phyloP scores from a whole-genome alignment of 2,113 vertebrate species.

The Ibidorhyncha struthersii region DNA sequence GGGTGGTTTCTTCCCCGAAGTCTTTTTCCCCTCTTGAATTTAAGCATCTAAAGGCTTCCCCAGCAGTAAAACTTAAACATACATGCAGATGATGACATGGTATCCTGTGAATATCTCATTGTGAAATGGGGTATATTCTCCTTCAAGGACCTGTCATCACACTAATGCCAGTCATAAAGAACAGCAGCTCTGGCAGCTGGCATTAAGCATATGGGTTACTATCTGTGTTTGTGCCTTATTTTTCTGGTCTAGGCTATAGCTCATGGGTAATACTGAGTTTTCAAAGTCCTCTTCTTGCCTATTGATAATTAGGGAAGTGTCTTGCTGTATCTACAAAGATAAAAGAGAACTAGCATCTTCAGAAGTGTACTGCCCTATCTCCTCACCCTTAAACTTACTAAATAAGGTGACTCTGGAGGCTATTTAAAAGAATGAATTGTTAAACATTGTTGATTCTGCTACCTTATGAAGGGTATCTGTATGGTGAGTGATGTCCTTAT shows the following conservation, averaged over 20 bases:
- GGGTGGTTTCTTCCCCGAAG: neutral
- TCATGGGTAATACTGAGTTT: neutral
- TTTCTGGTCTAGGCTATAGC: neutral
- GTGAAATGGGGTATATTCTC: neutral
- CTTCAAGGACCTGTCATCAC: conserved; percentile 22
- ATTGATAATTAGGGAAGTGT: neutral
- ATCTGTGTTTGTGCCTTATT: neutral
- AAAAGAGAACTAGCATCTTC: neutral
- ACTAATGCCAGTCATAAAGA: neutral
- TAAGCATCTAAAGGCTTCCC: neutral
- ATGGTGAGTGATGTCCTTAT: neutral
- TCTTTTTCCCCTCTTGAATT: neutral
- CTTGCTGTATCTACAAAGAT: neutral
- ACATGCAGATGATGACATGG: neutral
- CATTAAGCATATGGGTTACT: neutral
- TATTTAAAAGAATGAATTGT: neutral
- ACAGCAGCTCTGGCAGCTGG: neutral
- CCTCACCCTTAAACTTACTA: neutral
- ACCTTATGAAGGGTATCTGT: neutral
- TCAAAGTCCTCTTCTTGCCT: neutral
- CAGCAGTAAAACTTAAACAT: conserved; percentile 1
- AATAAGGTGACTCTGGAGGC: neutral
- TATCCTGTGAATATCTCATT: neutral
- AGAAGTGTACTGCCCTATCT: neutral
- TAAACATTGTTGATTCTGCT: neutral